Percentiles rank a stretch among this genome's conserved stretches.
Conservation (phyloP, 2,113 vertebrate genomes). For the Herpailurus yagouaroundi region DNA sequence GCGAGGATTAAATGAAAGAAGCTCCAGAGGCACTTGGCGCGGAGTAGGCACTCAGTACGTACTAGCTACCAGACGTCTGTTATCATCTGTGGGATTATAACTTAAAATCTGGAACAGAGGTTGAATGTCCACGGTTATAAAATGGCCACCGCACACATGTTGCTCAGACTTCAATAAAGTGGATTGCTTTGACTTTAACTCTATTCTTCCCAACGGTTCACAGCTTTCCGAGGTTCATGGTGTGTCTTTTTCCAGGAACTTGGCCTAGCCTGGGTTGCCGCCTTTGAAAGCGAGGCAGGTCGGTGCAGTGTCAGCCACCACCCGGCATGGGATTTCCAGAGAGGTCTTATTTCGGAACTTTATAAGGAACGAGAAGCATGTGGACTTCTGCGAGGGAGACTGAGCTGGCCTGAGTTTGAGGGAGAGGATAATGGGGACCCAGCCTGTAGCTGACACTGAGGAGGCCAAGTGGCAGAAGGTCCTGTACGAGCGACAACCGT, state of each 20-base stretch:
- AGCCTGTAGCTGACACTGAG: not conserved
- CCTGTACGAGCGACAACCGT: slow-evolving; percentile 94
- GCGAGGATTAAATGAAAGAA: not conserved
- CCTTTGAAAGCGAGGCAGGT: slow-evolving; percentile 20
- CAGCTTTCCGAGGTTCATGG: not conserved
- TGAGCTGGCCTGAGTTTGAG: not conserved
- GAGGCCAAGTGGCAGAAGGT: slow-evolving; percentile 92
- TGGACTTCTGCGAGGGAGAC: not conserved
- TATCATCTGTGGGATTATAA: not conserved
- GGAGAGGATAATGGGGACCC: not conserved
- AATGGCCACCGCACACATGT: not conserved
- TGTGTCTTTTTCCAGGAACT: slow-evolving; percentile 59
- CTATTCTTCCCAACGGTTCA: not conserved
- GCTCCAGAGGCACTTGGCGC: not conserved
- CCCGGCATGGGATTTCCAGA: slow-evolving; percentile 30
- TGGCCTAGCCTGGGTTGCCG: not conserved
- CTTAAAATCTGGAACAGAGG: not conserved
- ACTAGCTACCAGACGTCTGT: not conserved
- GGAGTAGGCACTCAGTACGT: not conserved
- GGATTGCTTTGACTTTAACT: not conserved
- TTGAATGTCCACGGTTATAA: not conserved
- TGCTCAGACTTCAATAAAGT: not conserved
- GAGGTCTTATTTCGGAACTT: not conserved
- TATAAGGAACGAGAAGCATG: not conserved
- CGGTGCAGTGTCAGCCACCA: not conserved